These are phyloP conservation scores for Dascillus cervinus DNA, from an alignment of 2,888 invertebrate species.

Conservation along the genomic window DNA sequence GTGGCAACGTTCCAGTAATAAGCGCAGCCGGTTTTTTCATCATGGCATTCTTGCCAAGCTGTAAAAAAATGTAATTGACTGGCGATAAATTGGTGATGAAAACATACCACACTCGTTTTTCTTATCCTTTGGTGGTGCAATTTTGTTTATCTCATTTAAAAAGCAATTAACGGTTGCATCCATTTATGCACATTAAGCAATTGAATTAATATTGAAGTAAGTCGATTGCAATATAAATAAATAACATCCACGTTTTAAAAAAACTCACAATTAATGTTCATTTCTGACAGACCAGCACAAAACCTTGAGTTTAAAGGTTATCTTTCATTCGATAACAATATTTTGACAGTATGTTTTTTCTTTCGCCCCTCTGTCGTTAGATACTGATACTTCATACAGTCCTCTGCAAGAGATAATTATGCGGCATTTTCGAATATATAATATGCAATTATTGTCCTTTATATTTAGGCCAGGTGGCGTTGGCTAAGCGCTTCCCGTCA, in stretches of 20 bases:
- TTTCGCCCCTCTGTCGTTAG: no score
- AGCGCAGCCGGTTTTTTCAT: slow-evolving; percentile 52
- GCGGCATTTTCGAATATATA: no score
- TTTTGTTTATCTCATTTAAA: slow-evolving; percentile 40
- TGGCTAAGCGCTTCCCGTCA: no score
- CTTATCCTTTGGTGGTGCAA: slow-evolving; percentile 27
- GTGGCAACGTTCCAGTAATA: slow-evolving; percentile 60
- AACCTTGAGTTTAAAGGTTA: no score
- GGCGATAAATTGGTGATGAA: slow-evolving; percentile 1
- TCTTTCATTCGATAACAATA: no score
- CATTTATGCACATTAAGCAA: no score
- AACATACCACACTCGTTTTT: slow-evolving; percentile 17
- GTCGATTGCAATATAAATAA: neutral
- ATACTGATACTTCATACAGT: no score
- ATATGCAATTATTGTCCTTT: no score
- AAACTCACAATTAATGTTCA: neutral
- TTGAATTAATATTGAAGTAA: neutral
- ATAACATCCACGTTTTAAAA: neutral
- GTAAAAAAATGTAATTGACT: slow-evolving; percentile 20
- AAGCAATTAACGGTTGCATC: slow-evolving; percentile 38
- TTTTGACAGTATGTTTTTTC: no score
- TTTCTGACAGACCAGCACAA: no score
- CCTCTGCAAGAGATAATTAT: no score
- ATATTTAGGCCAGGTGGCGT: no score
- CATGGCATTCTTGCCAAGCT: slow-evolving; percentile 61